Percentiles rank a stretch among this genome's conserved stretches.
Evolutionary conservation across 1,140 invertebrate species (phyloP).

Genomic region (Neocloeon triangulifer): DNA sequence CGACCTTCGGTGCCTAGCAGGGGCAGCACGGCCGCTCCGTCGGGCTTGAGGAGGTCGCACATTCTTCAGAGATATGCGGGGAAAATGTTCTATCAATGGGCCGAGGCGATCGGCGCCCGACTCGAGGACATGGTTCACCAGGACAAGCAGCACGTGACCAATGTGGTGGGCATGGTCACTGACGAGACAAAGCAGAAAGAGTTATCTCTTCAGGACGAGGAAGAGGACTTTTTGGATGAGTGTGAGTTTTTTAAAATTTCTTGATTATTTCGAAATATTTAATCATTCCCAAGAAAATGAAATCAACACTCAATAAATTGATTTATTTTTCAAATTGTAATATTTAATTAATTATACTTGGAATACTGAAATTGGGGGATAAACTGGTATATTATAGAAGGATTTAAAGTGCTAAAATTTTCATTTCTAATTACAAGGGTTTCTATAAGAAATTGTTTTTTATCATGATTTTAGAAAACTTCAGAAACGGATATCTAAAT

Average conservation of each 20-base stretch:
- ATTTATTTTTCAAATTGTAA: no score
- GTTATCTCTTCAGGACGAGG: conserved; percentile 73
- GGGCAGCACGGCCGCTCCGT: conserved; percentile 18
- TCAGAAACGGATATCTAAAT: no score
- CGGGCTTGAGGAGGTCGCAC: conserved; percentile 44
- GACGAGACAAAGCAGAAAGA: conserved; percentile 71
- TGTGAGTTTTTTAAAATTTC: conserved; percentile 23
- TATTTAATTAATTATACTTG: no score
- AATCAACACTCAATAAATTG: background rate
- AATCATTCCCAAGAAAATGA: background rate
- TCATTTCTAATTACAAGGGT: no score
- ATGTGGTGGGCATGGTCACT: conserved; percentile 39
- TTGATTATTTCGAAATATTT: background rate
- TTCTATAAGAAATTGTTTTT: no score
- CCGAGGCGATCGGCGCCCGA: conserved; percentile 65
- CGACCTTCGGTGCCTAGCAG: conserved; percentile 39
- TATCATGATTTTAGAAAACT: no score
- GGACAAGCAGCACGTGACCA: conserved; percentile 45
- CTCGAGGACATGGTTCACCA: conserved; percentile 61
- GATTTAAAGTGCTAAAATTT: no score
- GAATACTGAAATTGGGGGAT: no score
- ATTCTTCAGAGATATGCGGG: conserved; percentile 78
- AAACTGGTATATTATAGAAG: no score
- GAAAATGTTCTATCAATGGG: conserved; percentile 94
- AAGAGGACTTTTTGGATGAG: conserved; percentile 97